Conservation (phyloP, 2,888 invertebrate genomes). For the Chrysomela aeneicollis region DNA sequence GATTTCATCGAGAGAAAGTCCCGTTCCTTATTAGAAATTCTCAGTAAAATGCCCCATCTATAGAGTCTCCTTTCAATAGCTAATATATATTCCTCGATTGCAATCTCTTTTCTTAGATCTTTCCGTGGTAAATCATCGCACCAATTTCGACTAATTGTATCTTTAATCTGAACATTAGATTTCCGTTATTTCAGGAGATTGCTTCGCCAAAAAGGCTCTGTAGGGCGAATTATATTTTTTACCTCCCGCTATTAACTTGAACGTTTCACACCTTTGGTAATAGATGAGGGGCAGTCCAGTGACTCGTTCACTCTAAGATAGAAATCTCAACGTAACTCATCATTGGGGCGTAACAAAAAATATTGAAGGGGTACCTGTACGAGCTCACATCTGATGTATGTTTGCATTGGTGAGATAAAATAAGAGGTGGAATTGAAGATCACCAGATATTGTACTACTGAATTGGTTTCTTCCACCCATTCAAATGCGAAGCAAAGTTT, state of each 20-base stretch:
- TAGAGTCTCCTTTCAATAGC: neutral
- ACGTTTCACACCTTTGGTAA: conserved; percentile 41
- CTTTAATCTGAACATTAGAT: conserved; percentile 2
- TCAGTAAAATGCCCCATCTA: neutral
- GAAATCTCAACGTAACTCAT: neutral
- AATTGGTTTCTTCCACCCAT: no score
- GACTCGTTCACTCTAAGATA: neutral
- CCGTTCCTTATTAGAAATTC: neutral
- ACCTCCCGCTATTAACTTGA: conserved; percentile 36
- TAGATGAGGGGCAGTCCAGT: conserved; percentile 38
- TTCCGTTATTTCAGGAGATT: neutral
- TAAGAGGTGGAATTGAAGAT: no score
- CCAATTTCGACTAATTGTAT: conserved; percentile 4
- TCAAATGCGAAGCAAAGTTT: no score
- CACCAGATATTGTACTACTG: no score
- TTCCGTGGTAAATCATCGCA: neutral
- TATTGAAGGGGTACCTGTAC: neutral
- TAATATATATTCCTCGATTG: neutral
- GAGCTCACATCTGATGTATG: neutral
- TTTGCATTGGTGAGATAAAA: no score
- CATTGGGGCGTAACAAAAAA: neutral
- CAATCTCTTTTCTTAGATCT: neutral
- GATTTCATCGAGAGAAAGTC: neutral
- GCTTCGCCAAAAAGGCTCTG: conserved; percentile 2
- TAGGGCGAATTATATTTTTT: conserved; percentile 28